Percentiles rank a stretch among this genome's conserved stretches.
Evolutionary conservation across 2,113 vertebrate species (phyloP).

Genomic region (Oreochromis aureus): DNA sequence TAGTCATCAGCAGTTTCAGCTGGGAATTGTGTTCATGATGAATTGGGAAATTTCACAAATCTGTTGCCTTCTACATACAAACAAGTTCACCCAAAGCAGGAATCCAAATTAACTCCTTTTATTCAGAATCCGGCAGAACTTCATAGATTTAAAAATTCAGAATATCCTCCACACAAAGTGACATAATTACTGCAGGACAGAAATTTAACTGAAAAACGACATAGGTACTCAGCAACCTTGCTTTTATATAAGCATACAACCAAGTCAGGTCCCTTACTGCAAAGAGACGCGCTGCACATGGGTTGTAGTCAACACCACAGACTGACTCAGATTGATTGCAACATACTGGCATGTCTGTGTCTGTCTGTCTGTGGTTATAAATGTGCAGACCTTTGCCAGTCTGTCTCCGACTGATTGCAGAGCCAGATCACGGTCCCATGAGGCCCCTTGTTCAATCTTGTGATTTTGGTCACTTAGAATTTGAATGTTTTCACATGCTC

Average conservation of each 20-base stretch:
- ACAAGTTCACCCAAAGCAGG: background rate
- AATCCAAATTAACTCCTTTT: background rate
- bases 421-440: background rate
- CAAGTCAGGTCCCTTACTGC: background rate
- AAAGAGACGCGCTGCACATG: background rate
- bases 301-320: background rate
- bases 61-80: background rate
- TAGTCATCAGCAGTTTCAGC: background rate
- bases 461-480: background rate
- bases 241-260: background rate
- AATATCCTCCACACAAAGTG: background rate
- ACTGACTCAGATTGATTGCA: background rate
- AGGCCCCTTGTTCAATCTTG: background rate
- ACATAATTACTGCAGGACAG: background rate
- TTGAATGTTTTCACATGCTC: background rate
- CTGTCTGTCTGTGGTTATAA: background rate
- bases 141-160: background rate
- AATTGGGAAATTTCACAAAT: background rate
- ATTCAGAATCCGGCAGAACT: rapidly evolving
- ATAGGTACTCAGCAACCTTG: background rate
- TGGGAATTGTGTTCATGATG: background rate
- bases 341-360: background rate
- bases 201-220: background rate
- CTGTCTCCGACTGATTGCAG: background rate
- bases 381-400: background rate